These are phyloP conservation scores for Dasyornis broadbenti DNA, from an alignment of 2,113 vertebrate genomes.

Conservation along the genomic window DNA sequence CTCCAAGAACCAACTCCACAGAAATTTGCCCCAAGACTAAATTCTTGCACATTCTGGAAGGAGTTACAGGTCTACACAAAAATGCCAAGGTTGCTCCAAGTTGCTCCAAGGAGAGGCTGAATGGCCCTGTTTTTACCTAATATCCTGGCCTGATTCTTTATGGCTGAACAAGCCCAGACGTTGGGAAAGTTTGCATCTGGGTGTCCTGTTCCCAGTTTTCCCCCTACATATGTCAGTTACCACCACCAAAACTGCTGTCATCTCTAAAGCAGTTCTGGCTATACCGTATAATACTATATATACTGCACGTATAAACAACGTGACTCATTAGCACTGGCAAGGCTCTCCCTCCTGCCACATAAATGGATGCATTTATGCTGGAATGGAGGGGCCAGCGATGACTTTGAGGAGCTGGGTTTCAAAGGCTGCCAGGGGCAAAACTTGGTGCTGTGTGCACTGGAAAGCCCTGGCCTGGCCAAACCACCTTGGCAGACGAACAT, in stretches of 20 bases:
- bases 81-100: too few relatives aligned
- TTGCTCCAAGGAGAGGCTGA: neutral
- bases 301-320: neutral
- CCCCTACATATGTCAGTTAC: neutral
- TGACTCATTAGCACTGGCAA: neutral
- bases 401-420: neutral
- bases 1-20: neutral
- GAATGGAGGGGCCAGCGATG: neutral
- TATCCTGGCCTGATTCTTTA: neutral
- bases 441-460: neutral
- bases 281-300: accelerated
- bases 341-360: neutral
- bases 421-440: neutral
- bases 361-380: neutral
- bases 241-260: neutral
- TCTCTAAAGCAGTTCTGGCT: neutral
- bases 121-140: neutral
- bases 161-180: neutral
- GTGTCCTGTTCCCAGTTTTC: neutral
- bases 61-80: neutral
- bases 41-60: neutral
- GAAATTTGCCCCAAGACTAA: neutral
- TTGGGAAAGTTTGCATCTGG: neutral
- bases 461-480: neutral
- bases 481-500: neutral